These are phyloP conservation scores for Bombyx mandarina DNA, from an alignment of 1,140 invertebrate genomes.

Conservation along the genomic window DNA sequence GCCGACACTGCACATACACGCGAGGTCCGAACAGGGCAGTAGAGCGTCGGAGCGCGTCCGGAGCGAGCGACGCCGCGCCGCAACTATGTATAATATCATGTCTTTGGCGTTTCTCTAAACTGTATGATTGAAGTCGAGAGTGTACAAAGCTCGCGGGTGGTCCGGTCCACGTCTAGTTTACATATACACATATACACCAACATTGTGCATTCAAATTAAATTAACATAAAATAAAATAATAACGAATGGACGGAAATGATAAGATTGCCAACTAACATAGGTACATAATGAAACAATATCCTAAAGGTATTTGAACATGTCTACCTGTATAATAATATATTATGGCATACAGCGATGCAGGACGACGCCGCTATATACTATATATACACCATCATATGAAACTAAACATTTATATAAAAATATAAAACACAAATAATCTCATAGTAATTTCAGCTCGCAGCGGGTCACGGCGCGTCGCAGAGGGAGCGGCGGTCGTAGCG, in stretches of 20 bases:
- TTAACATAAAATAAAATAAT: slow-evolving; percentile 24
- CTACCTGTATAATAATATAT: slow-evolving; percentile 27
- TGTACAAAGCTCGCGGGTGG: background rate
- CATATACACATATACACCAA: background rate
- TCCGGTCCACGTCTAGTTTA: background rate
- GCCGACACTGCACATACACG: too few relatives aligned
- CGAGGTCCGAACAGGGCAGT: too few relatives aligned
- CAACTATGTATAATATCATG: slow-evolving; percentile 7
- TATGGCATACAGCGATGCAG: slow-evolving; percentile 19
- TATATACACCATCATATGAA: slow-evolving; percentile 8
- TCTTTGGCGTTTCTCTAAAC: slow-evolving; percentile 68
- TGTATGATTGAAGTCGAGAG: slow-evolving; percentile 38
- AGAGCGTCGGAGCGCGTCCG: too few relatives aligned
- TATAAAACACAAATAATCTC: slow-evolving; percentile 55
- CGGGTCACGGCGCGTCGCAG: too few relatives aligned
- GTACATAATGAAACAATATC: slow-evolving; percentile 13
- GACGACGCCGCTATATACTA: slow-evolving; percentile 1
- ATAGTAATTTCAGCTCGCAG: slow-evolving; percentile 55
- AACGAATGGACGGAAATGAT: slow-evolving; percentile 63
- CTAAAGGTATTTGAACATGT: slow-evolving; percentile 26
- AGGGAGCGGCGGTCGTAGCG: too few relatives aligned
- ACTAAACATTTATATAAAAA: slow-evolving; percentile 52
- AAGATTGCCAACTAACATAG: slow-evolving; percentile 31
- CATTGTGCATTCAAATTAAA: slow-evolving; percentile 1
- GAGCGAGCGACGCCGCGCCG: too few relatives aligned